Evolutionary conservation across 1,140 invertebrate genomes (phyloP).

Genomic region (Bemisia tabaci): DNA sequence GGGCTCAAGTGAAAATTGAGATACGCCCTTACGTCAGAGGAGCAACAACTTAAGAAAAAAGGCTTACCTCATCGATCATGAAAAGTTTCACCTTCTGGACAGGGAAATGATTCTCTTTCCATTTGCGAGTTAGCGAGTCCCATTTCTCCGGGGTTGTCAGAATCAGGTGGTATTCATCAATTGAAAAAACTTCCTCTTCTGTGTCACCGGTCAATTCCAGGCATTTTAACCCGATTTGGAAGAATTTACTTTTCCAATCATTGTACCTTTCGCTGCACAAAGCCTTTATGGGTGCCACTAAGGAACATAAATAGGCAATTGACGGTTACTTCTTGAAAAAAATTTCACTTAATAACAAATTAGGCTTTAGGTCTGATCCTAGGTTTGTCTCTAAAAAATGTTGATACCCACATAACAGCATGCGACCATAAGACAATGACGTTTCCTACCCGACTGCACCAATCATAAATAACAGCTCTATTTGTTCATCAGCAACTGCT

Average conservation of each 20-base stretch:
- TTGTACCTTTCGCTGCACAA: conserved; percentile 52
- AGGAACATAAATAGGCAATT: conserved; percentile 24
- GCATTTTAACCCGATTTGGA: conserved; percentile 42
- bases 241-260: conserved; percentile 61
- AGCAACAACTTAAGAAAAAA: too few species aligned
- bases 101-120: conserved; percentile 46
- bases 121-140: conserved; percentile 61
- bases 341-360: not conserved
- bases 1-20: too few species aligned
- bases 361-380: not conserved
- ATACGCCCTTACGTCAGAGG: too few species aligned
- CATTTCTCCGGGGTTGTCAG: conserved; percentile 76
- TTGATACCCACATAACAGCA: too few species aligned
- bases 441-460: too few species aligned
- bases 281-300: conserved; percentile 70
- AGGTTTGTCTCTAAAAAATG: too few species aligned
- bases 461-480: too few species aligned
- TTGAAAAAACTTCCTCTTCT: conserved; percentile 42
- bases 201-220: conserved; percentile 62
- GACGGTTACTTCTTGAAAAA: not conserved
- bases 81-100: conserved; percentile 52
- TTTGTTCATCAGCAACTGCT: too few species aligned
- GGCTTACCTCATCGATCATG: conserved; percentile 68
- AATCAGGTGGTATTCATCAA: conserved; percentile 41
- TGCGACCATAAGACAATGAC: too few species aligned